Percentiles rank a stretch among this genome's conserved stretches.
Evolutionary conservation across 2,113 vertebrate genomes (phyloP).

Genomic region (Edolisoma coerulescens): DNA sequence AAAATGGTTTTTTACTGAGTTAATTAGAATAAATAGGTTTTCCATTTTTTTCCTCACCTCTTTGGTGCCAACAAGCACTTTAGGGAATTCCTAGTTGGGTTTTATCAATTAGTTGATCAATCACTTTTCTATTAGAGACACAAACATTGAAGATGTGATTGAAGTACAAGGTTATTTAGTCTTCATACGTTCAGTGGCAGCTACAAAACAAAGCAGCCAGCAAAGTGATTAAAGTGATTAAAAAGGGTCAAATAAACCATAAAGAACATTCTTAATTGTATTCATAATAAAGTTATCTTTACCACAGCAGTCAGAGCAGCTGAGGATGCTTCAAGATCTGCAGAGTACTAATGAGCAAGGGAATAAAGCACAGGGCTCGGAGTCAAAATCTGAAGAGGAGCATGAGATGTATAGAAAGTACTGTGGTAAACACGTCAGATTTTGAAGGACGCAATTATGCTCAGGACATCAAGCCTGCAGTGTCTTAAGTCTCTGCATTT

Average conservation of each 20-base stretch:
- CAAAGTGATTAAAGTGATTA: neutral
- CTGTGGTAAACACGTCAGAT: fast-evolving
- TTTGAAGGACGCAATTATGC: neutral
- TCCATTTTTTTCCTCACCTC: neutral
- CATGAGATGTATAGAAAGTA: neutral
- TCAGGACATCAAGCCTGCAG: neutral
- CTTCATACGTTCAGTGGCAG: neutral
- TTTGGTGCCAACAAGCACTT: neutral
- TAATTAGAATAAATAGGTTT: constrained; percentile 5
- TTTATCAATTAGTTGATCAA: constrained; percentile 24
- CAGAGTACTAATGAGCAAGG: neutral
- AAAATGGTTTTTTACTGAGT: neutral
- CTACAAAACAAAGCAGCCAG: neutral
- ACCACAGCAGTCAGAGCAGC: neutral
- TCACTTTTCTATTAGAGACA: neutral
- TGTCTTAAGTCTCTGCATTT: neutral
- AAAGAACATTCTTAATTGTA: neutral
- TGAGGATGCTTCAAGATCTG: neutral
- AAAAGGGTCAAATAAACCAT: constrained; percentile 21
- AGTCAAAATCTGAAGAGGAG: neutral
- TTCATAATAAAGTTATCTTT: constrained; percentile 12
- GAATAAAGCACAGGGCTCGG: neutral
- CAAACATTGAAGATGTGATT: neutral
- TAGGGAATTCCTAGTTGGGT: neutral
- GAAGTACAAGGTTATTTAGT: neutral